Percentiles rank a stretch among this genome's conserved stretches.
Conservation (phyloP, 2,113 vertebrate genomes). For the Erpornis zantholeuca region DNA sequence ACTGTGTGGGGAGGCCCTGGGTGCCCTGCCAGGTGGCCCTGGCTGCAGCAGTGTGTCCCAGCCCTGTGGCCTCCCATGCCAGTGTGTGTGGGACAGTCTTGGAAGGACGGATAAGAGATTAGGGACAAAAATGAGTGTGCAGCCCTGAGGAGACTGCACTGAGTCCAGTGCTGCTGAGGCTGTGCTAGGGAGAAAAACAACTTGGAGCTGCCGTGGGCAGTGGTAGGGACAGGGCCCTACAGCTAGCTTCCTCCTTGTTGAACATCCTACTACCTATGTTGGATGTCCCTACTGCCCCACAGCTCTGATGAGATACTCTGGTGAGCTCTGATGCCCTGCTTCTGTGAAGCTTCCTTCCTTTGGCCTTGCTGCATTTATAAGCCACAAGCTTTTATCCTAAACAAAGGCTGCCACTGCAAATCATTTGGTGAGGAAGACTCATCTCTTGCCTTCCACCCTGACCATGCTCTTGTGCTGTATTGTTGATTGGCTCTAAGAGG, state of each 20-base stretch:
- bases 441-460: background rate
- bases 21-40: background rate
- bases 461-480: background rate
- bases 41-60: background rate
- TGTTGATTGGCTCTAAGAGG: background rate
- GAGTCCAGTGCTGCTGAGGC: background rate
- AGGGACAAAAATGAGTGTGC: background rate
- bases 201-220: background rate
- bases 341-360: background rate
- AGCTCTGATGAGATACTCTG: background rate
- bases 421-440: background rate
- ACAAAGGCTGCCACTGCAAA: background rate
- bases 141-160: background rate
- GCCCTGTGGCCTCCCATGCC: rapidly evolving
- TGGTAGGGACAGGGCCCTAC: background rate
- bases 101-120: background rate
- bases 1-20: background rate
- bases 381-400: background rate
- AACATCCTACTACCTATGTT: background rate
- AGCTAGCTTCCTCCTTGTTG: background rate
- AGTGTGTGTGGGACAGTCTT: rapidly evolving
- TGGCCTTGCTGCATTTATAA: background rate
- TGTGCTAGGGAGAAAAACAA: background rate
- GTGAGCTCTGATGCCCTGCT: background rate
- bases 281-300: background rate